Percentiles rank a stretch among this genome's conserved stretches.
These are phyloP conservation scores for Aldabrachelys gigantea DNA, from an alignment of 2,113 vertebrate species.

Conservation along the genomic window DNA sequence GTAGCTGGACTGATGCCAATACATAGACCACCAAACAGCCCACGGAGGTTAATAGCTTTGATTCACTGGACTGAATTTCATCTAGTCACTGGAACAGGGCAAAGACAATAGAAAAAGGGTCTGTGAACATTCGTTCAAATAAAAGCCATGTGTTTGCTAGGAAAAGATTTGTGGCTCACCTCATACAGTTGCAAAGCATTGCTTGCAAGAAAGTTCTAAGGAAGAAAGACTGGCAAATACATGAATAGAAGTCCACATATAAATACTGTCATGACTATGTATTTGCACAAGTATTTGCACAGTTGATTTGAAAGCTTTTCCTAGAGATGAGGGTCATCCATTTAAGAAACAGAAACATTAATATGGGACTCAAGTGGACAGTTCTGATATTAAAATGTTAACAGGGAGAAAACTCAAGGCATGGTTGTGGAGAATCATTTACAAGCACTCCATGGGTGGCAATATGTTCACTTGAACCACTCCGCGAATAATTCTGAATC, in stretches of 20 bases:
- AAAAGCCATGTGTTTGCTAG: background rate
- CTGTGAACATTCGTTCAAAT: background rate
- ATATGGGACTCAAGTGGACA: constrained; percentile 20
- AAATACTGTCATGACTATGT: background rate
- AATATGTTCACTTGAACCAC: constrained; percentile 18
- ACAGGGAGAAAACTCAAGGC: constrained; percentile 20
- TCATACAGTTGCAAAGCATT: background rate
- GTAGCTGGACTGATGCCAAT: background rate
- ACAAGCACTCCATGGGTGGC: background rate
- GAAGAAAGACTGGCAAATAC: background rate
- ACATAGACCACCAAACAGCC: background rate
- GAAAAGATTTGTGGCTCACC: fast-evolving
- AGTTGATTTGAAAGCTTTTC: background rate
- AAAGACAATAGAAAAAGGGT: background rate
- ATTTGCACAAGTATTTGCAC: background rate
- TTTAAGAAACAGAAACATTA: background rate
- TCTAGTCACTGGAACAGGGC: background rate
- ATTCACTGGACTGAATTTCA: background rate
- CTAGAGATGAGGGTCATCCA: background rate
- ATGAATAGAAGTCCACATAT: background rate
- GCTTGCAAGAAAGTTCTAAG: background rate
- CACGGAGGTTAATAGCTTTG: fast-evolving
- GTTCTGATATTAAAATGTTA: constrained; percentile 16
- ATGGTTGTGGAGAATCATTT: constrained; percentile 5
- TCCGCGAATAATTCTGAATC: background rate